phyloP scores from a whole-genome alignment of 1,140 invertebrate species.

The Leucophenga varia region DNA sequence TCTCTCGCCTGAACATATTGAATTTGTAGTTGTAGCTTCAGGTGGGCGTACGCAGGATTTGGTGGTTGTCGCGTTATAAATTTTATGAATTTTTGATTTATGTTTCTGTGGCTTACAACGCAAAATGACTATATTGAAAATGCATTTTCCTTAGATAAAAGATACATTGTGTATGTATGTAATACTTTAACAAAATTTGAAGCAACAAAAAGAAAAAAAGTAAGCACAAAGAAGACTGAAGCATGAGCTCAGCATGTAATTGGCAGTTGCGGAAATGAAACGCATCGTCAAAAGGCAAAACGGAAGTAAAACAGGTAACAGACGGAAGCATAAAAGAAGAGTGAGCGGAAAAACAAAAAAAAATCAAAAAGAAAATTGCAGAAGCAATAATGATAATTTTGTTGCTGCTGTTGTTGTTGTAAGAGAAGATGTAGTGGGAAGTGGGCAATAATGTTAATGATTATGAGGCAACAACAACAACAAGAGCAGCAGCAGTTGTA shows the following conservation, averaged over 20 bases:
- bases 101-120: constrained; percentile 27
- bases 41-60: neutral
- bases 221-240: constrained; percentile 19
- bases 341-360: too few species aligned
- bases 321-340: too few species aligned
- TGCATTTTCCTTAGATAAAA: constrained; percentile 29
- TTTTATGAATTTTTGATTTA: constrained; percentile 54
- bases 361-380: too few species aligned
- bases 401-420: too few species aligned
- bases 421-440: constrained; percentile 11
- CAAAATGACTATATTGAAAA: constrained; percentile 45
- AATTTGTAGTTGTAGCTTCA: neutral
- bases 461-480: too few species aligned
- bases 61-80: constrained; percentile 18
- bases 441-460: constrained; percentile 45
- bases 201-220: constrained; percentile 6
- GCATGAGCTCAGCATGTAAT: constrained; percentile 10
- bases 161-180: neutral
- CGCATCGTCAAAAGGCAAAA: too few species aligned
- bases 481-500: constrained; percentile 22
- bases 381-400: too few species aligned
- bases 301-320: too few species aligned
- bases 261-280: too few species aligned
- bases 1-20: too few species aligned
- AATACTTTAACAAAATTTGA: neutral